Evolutionary conservation across 1,140 invertebrate species (phyloP).

Genomic region (Oreohelix idahoensis): DNA sequence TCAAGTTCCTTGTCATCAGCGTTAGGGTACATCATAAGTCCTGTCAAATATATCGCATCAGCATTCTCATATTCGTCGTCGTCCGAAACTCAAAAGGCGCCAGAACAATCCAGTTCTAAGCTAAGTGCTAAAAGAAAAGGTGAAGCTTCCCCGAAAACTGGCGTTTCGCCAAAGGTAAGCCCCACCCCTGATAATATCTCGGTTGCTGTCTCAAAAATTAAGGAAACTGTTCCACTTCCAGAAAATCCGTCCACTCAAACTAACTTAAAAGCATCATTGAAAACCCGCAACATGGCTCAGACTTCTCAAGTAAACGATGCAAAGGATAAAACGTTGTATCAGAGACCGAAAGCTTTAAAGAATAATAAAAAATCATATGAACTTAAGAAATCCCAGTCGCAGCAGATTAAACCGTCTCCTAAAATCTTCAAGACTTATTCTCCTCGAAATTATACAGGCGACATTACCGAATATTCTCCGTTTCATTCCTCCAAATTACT

Average conservation of each 20-base stretch:
- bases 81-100: background rate
- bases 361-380: background rate
- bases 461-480: background rate
- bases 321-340: background rate
- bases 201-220: too few relatives aligned
- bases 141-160: too few relatives aligned
- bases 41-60: background rate
- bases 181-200: too few relatives aligned
- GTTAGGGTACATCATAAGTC: background rate
- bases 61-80: background rate
- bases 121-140: too few relatives aligned
- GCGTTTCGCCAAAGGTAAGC: too few relatives aligned
- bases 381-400: background rate
- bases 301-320: background rate
- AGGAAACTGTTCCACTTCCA: too few relatives aligned
- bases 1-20: background rate
- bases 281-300: too few relatives aligned
- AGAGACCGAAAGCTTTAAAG: background rate
- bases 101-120: background rate
- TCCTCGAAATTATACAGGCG: background rate
- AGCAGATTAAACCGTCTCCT: background rate
- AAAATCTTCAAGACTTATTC: background rate
- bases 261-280: too few relatives aligned
- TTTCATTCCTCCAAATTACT: background rate
- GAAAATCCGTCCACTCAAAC: too few relatives aligned